Base-by-base conservation (phyloP, 2,113 vertebrate genomes). In the Oriolus oriolus region DNA sequence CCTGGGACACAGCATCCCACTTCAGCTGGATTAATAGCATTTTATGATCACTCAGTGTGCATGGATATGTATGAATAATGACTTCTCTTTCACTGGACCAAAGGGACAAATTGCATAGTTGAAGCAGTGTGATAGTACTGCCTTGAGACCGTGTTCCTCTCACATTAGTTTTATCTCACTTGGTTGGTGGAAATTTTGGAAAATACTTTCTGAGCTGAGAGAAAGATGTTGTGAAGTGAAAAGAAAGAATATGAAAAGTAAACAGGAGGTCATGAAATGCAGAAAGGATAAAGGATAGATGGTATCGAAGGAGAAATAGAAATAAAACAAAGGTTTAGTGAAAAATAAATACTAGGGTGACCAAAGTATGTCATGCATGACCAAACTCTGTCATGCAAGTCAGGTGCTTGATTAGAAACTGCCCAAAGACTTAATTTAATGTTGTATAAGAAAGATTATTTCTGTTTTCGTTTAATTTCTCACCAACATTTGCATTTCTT, bases 401-500 rank as follows among this genome's bases (percentile, higher is more conserved):
- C 45, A 95, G 63, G 39, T 68, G 31, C 41, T 66, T 61, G 84
- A 66, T 89, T 74, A 82, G 45, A 60, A 93, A 90, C 59, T 53
- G 42, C 42, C 41, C 50, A 39, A 83, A 89, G 61, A 69, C 37
- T 64, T 88, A 45, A 85, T 79, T 91, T 93, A 94, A 84, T 76
- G 37, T 61, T 92, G 83, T 85, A 13, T 73, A 69, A 53, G 61
- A 73, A 84, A 79, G 28, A 47, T 81, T 81, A 84, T 84, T 93
- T 90, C 41, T 90, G 73, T 26, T 95, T 92, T 42, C 88, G 56
- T 76, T 90, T 89, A 30, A 49, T 81, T 93, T 96, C 87, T 93
- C 57, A 84, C 83, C 91, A 95, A 94, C 45, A 84, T 89, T 94
- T 96, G 56, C 80, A 76, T 92, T 90, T 89, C 87, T 93, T 33